Percentiles rank a stretch among this genome's conserved stretches.
phyloP scores from a whole-genome alignment of 2,797 vertebrate genomes.

The Mus spretus region DNA sequence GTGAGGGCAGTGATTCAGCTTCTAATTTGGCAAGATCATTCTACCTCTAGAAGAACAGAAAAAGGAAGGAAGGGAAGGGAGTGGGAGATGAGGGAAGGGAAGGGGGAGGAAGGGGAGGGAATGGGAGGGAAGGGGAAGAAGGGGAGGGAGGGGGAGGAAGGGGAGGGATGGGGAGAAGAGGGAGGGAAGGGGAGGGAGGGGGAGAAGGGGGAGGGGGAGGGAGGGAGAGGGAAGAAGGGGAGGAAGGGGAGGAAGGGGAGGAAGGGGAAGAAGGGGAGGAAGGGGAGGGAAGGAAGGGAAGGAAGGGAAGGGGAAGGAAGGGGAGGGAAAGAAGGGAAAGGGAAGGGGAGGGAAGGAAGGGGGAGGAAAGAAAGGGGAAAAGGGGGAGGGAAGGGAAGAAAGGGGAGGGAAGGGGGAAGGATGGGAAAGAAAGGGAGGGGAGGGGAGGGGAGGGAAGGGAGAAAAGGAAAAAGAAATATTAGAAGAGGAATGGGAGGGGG shows the following conservation, averaged over 20 bases:
- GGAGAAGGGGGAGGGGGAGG: neutral
- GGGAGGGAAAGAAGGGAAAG: accelerated
- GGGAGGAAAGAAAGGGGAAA: too few relatives aligned
- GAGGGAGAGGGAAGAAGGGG: neutral
- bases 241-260: neutral
- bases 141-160: too few relatives aligned
- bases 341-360: neutral
- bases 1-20: neutral
- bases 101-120: neutral
- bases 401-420: neutral
- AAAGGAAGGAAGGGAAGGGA: neutral
- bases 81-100: too few relatives aligned
- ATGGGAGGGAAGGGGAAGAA: neutral
- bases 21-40: neutral
- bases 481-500: neutral
- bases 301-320: neutral
- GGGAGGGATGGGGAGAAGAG: neutral
- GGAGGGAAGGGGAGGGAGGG: neutral
- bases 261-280: neutral
- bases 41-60: neutral
- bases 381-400: too few relatives aligned
- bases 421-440: too few relatives aligned
- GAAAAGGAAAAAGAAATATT: neutral
- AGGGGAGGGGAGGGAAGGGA: neutral
- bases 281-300: neutral